Base-by-base conservation (phyloP, 1,140 invertebrate genomes). In the Dinothrombium tinctorium region DNA sequence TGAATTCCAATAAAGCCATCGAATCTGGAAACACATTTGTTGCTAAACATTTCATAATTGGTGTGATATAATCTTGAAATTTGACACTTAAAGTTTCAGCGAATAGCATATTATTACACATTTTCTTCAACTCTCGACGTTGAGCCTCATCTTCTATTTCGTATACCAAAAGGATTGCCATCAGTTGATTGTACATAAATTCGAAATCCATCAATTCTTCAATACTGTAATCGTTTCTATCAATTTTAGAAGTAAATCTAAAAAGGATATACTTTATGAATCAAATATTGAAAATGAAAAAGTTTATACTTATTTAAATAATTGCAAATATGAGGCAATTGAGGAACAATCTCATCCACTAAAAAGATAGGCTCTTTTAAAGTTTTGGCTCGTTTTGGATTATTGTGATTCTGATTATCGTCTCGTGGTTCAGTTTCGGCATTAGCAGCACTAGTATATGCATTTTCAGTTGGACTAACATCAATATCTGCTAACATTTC, bases 121-220 rank as follows among this genome's bases (percentile, higher is more conserved):
- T 21, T 9, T 42, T 20, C 3, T 21, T 15, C 2, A 42, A 15
- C 3, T 25, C 19, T 11, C 22, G n/a, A 20, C 15, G 12, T 26
- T 42, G 41, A 23, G 41, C 41, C 22, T 42, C 41, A n/a, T 42
- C 41, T n/a, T 33, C 15, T 26, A 35, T 26, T 8, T 33, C 33
- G 11, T 15, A 24, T 4, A 42, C 6, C 17, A 25, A 17, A 12
- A 32, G 20, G 15, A 42, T 22, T 22, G n/a, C 14, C 17, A 42
- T 12, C 32, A 42, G 25, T 19, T 42, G 41, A 22, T 35, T 36
- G 22, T 25, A 42, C 6, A 42, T n/a, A 15, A 35, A 42, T 22
- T 42, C 21, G 12, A 12, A 29, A 7, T 21, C 33, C n/a, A 22
- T n/a, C 8, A 35, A 14, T 23, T 42, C 31, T 20, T 25, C 5